phyloP scores from a whole-genome alignment of 2,888 invertebrate species.

The Ephialtes manifestator region DNA sequence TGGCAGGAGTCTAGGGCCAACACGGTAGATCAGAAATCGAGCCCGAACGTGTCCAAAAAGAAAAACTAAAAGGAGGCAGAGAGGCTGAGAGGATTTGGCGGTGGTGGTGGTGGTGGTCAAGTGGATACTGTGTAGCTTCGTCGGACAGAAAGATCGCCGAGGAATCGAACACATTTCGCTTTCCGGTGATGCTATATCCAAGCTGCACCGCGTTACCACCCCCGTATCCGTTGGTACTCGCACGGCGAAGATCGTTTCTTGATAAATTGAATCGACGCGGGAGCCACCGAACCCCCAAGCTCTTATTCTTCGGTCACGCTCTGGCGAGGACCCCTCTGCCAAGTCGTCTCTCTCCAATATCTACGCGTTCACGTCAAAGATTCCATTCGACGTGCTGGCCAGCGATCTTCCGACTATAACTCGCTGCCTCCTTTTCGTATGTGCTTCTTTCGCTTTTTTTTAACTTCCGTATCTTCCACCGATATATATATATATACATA shows the following conservation, averaged over 20 bases:
- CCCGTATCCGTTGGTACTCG: conserved; percentile 1
- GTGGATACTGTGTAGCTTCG: conserved; percentile 12
- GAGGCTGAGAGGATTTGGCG: conserved; percentile 11
- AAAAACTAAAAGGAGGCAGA: background rate
- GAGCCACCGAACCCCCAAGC: conserved; percentile 16
- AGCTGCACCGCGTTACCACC: conserved; percentile 29
- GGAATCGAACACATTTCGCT: conserved; percentile 19
- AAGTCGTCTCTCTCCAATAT: conserved; percentile 46
- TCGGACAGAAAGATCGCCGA: background rate
- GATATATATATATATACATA: background rate
- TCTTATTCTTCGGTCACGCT: conserved; percentile 23
- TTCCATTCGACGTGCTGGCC: conserved; percentile 40
- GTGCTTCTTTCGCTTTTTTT: background rate
- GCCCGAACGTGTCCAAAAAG: conserved; percentile 10
- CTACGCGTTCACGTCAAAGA: conserved; percentile 45
- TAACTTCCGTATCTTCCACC: background rate
- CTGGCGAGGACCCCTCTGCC: conserved; percentile 44
- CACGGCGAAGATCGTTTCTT: conserved; percentile 58
- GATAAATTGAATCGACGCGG: conserved; percentile 70
- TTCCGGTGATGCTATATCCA: conserved; percentile 10
- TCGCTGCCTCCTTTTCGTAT: conserved; percentile 18
- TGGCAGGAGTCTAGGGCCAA: conserved; percentile 7
- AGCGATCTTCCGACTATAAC: conserved; percentile 15
- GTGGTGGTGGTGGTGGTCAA: conserved; percentile 22
- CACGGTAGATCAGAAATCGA: conserved; percentile 4